Evolutionary conservation across 2,888 invertebrate species (phyloP).

Genomic region (Parascotia fuliginaria): DNA sequence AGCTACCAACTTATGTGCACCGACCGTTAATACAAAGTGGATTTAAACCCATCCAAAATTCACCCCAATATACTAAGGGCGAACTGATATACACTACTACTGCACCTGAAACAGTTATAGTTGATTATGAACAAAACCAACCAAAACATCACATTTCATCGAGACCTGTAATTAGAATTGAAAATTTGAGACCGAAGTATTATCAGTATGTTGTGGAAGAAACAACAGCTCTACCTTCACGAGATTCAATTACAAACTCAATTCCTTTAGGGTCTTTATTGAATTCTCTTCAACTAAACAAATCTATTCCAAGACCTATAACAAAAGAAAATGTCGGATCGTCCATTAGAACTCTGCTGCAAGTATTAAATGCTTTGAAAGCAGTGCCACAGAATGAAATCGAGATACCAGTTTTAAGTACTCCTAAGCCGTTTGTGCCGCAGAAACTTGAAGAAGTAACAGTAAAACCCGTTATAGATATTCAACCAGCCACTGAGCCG

Average conservation of each 20-base stretch:
- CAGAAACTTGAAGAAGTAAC: slow-evolving; percentile 49
- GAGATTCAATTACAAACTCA: slow-evolving; percentile 51
- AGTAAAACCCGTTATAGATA: slow-evolving; percentile 50
- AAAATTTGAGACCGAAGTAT: slow-evolving; percentile 58
- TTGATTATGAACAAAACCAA: slow-evolving; percentile 48
- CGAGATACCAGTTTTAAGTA: slow-evolving; percentile 66
- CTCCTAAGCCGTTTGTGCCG: slow-evolving; percentile 69
- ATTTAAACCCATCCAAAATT: slow-evolving; percentile 69
- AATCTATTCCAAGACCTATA: slow-evolving; percentile 91
- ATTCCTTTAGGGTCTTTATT: slow-evolving; percentile 83
- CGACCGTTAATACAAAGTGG: slow-evolving; percentile 70
- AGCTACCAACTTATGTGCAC: slow-evolving; percentile 48
- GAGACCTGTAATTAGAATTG: slow-evolving; percentile 40
- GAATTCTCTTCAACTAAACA: slow-evolving; percentile 90
- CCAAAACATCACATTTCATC: slow-evolving; percentile 54
- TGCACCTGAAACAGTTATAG: slow-evolving; percentile 37
- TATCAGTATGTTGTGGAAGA: slow-evolving; percentile 65
- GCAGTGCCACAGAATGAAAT: slow-evolving; percentile 67
- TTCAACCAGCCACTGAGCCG: slow-evolving; percentile 15
- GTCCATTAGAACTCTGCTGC: slow-evolving; percentile 91
- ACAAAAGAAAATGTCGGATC: slow-evolving; percentile 92
- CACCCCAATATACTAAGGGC: slow-evolving; percentile 51
- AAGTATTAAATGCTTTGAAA: slow-evolving; percentile 90
- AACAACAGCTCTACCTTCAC: slow-evolving; percentile 47
- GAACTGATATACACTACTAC: slow-evolving; percentile 51